These are phyloP conservation scores for Aricia artaxerxes DNA, from an alignment of 2,888 invertebrate species.

Conservation along the genomic window DNA sequence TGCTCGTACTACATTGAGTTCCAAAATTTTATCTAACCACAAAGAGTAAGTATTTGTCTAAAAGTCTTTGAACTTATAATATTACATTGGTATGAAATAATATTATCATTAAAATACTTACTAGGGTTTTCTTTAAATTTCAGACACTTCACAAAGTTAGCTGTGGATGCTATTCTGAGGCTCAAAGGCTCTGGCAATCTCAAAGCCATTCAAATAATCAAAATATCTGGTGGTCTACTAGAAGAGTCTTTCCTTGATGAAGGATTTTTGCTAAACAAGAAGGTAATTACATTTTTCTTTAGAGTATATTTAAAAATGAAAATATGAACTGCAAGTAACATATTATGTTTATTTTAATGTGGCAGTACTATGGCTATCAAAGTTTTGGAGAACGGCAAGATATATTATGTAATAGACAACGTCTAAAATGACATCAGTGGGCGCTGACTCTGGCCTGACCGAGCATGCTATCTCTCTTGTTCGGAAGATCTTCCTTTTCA, in stretches of 20 bases:
- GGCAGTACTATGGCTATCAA: no score
- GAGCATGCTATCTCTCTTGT: no score
- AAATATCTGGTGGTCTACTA: conserved; percentile 95
- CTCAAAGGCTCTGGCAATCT: conserved; percentile 97
- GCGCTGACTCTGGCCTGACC: no score
- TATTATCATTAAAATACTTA: neutral
- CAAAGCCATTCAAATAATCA: conserved; percentile 98
- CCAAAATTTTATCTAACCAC: conserved; percentile 98
- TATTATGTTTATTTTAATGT: no score
- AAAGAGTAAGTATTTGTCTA: conserved; percentile 84
- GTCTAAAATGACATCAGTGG: no score
- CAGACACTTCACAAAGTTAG: conserved; percentile 93
- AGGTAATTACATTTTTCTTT: conserved; percentile 65
- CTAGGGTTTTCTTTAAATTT: conserved; percentile 39
- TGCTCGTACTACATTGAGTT: conserved; percentile 97
- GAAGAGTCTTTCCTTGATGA: conserved; percentile 98
- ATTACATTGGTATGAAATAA: neutral
- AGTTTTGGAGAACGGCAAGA: no score
- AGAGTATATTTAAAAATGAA: neutral
- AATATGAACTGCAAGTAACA: neutral
- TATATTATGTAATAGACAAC: no score
- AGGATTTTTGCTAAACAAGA: conserved; percentile 97
- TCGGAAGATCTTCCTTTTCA: no score
- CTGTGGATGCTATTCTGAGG: conserved; percentile 96
- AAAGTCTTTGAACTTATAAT: neutral